phyloP scores from a whole-genome alignment of 2,888 invertebrate genomes.

The Trissoscelio sp. region DNA sequence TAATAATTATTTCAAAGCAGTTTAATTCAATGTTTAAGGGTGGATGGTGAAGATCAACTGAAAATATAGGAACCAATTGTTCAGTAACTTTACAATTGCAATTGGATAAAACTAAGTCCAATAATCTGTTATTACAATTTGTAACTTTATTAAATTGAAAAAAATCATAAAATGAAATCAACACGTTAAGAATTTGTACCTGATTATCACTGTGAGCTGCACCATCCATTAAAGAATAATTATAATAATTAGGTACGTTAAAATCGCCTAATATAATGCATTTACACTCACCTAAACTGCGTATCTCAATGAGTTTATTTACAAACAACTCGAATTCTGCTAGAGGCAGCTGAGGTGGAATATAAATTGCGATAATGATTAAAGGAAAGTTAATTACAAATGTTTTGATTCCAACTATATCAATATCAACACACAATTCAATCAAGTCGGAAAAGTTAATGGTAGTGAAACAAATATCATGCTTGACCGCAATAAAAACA shows the following conservation, averaged over 20 bases:
- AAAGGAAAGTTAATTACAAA: neutral
- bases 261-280: no score
- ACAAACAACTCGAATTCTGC: neutral
- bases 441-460: neutral
- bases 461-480: neutral
- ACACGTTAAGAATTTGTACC: no score
- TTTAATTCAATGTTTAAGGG: neutral
- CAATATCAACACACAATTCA: neutral
- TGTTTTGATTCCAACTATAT: neutral
- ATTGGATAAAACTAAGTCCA: neutral
- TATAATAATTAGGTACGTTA: no score
- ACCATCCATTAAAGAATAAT: no score
- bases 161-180: no score
- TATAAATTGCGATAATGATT: neutral
- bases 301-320: no score
- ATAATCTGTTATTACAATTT: no score
- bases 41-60: neutral
- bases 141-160: no score
- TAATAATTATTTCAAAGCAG: neutral
- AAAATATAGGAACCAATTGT: neutral
- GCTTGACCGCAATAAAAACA: neutral
- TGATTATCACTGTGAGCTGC: no score
- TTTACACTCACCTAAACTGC: no score
- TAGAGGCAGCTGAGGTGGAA: neutral
- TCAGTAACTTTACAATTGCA: neutral